phyloP scores from a whole-genome alignment of 2,888 invertebrate genomes.

The Cataglyphis livida region DNA sequence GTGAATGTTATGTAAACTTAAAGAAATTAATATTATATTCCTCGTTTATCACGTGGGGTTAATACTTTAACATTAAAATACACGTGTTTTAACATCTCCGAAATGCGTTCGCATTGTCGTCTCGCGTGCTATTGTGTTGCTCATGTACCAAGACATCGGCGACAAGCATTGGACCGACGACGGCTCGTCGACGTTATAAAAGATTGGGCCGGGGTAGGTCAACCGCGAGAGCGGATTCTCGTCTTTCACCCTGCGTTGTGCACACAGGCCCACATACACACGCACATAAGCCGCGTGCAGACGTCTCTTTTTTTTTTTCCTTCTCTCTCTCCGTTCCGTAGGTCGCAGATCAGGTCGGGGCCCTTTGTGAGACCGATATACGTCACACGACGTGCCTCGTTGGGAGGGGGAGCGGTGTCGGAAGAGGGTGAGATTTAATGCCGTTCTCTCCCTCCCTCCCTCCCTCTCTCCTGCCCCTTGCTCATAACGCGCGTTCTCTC shows the following conservation, averaged over 20 bases:
- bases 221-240: constrained; percentile 69
- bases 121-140: constrained; percentile 65
- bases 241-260: constrained; percentile 45
- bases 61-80: constrained; percentile 40
- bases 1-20: neutral
- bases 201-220: constrained; percentile 66
- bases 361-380: constrained; percentile 71
- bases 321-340: constrained; percentile 38
- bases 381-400: constrained; percentile 63
- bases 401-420: constrained; percentile 64
- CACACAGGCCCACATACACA: constrained; percentile 22
- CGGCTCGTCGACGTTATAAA: constrained; percentile 69
- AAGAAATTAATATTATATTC: neutral
- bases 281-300: constrained; percentile 28
- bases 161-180: constrained; percentile 57
- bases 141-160: constrained; percentile 56
- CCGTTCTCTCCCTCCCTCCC: constrained; percentile 35
- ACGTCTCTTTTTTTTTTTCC: constrained; percentile 32
- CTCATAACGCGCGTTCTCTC: constrained; percentile 21
- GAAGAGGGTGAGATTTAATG: constrained; percentile 76
- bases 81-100: constrained; percentile 20
- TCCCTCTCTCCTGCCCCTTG: neutral
- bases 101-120: constrained; percentile 35
- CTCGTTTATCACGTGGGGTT: neutral
- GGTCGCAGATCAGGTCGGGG: constrained; percentile 72